Conservation (phyloP, 2,797 vertebrate species). For the Falco naumanni region DNA sequence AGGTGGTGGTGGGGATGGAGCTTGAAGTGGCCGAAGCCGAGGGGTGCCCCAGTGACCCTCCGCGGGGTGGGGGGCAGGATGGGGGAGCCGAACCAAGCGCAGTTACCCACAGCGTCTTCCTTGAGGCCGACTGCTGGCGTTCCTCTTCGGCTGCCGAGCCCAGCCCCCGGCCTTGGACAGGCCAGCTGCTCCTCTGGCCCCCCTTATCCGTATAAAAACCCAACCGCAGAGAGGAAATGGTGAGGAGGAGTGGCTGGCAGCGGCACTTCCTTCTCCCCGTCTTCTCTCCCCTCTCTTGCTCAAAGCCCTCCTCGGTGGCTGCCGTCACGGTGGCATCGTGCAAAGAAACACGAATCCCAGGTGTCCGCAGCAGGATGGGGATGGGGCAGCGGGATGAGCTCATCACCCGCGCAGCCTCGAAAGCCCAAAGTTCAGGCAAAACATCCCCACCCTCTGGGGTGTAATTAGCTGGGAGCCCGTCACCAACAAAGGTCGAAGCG, state of each 20-base stretch:
- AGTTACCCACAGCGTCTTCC: not conserved
- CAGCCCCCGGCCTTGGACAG: not conserved
- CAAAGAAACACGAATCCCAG: not conserved
- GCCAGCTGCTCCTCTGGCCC: not conserved
- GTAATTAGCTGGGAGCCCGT: not conserved
- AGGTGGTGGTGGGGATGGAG: not conserved
- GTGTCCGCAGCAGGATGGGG: rapidly evolving
- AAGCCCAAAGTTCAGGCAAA: not conserved
- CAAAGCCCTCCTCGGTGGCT: not conserved
- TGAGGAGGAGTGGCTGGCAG: slow-evolving; percentile 55
- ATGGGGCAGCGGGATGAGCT: not conserved
- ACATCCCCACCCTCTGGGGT: not conserved
- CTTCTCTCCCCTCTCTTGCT: not conserved
- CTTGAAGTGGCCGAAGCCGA: rapidly evolving
- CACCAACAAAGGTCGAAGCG: not conserved
- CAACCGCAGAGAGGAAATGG: slow-evolving; percentile 32
- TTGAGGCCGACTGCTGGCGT: not conserved
- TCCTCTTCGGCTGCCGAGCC: not conserved
- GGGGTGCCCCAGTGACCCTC: not conserved
- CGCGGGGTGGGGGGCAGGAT: rapidly evolving
- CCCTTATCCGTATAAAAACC: not conserved
- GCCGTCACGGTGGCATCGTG: not conserved
- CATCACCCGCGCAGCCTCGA: rapidly evolving
- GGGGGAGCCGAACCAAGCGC: not conserved
- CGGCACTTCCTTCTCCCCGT: slow-evolving; percentile 21